phyloP scores from a whole-genome alignment of 2,888 invertebrate species.

The Lasioglossum calceatum region DNA sequence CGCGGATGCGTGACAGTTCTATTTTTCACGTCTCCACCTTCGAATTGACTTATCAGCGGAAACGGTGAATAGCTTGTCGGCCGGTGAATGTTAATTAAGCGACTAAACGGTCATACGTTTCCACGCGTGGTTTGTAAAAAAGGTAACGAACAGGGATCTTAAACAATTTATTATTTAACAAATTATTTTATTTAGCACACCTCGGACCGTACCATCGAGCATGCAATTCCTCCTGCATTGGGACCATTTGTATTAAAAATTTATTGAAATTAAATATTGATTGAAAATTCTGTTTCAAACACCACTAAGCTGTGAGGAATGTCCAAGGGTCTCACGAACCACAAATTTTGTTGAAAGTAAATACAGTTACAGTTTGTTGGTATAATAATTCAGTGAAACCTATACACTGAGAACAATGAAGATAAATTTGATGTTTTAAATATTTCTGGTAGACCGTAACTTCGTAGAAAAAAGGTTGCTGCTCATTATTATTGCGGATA shows the following conservation, averaged over 20 bases:
- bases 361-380: too few relatives aligned
- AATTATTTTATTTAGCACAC: background rate
- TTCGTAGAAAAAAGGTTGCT: background rate
- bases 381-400: background rate
- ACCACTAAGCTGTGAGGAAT: too few relatives aligned
- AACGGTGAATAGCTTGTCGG: conserved; percentile 25
- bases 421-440: too few relatives aligned
- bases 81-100: conserved; percentile 23
- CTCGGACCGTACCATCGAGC: background rate
- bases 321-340: background rate
- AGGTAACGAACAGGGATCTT: background rate
- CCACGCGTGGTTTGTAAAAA: background rate
- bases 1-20: conserved; percentile 50
- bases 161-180: background rate
- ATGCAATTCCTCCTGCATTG: background rate
- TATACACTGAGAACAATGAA: too few relatives aligned
- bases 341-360: too few relatives aligned
- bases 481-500: background rate
- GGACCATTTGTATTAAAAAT: background rate
- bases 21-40: conserved; percentile 54
- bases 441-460: too few relatives aligned
- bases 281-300: too few relatives aligned
- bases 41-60: conserved; percentile 56
- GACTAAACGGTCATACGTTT: background rate
- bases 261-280: too few relatives aligned